phyloP scores from a whole-genome alignment of 1,140 invertebrate genomes.

The Pentalonia nigronervosa region DNA sequence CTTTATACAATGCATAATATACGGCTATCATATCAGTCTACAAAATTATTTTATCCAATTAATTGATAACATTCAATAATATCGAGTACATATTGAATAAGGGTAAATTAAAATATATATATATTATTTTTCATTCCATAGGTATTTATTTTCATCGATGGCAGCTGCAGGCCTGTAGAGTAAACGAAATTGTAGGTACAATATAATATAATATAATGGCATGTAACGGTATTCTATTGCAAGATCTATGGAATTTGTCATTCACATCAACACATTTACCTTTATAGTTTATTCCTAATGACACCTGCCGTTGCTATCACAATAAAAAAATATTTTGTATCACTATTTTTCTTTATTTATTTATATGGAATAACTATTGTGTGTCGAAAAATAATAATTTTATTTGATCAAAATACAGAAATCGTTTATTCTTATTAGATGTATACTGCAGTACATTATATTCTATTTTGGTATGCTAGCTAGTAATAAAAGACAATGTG shows the following conservation, averaged over 20 bases:
- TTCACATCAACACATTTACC: conserved; percentile 13
- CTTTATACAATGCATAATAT: neutral
- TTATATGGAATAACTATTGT: neutral
- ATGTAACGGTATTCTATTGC: conserved; percentile 1
- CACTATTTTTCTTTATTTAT: neutral
- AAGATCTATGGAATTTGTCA: conserved; percentile 41
- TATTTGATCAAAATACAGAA: neutral
- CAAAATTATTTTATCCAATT: neutral
- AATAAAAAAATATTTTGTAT: conserved; percentile 7
- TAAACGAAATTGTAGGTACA: conserved; percentile 18
- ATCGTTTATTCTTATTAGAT: neutral
- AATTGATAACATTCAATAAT: neutral
- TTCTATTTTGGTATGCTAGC: neutral
- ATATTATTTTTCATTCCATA: neutral
- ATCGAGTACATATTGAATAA: neutral
- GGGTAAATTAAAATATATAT: neutral
- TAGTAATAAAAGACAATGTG: neutral
- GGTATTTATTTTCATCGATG: neutral
- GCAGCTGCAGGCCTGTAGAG: neutral
- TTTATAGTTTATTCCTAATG: conserved; percentile 35
- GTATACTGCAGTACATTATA: neutral
- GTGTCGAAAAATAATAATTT: conserved; percentile 1
- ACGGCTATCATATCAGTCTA: neutral
- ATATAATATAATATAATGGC: neutral
- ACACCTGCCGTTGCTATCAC: neutral